Base-by-base conservation (phyloP, 2,888 invertebrate species). In the Cephus runcator region DNA sequence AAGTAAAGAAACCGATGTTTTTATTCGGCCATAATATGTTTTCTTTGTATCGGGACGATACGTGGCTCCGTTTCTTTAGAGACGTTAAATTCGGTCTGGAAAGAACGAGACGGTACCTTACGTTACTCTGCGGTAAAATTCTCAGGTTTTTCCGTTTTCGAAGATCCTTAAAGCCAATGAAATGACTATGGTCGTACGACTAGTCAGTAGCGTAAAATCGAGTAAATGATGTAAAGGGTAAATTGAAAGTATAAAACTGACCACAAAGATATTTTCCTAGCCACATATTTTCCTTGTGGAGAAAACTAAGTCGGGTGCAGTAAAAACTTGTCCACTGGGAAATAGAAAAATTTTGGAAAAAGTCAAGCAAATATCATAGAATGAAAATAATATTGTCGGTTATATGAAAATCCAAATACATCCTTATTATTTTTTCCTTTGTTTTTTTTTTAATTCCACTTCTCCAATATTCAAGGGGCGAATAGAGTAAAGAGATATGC, bases 1-100 rank as follows among this genome's bases (percentile, higher is more conserved):
- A 71, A 71, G 71, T 71, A 71, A 74, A 74, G 36, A 74, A 74
- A 36, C 34, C 74, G 36, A 36, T 74, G 74, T 74, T 74, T 75
- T 68, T 56, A 75, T 75, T 30, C 56, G 33, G 12, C 68, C 30
- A 33, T 40, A 56, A 75, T 40, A 75, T 75, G 36, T 33, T 75
- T 75, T 56, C 75, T 75, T 56, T 75, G 75, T 75, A 75, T 40
- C 31, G 33, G n/a, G 56, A 30, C 33, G 40, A 75, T 36, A 36
- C 30, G 75, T 31, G 15, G n/a, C n/a, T 33, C 34, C 74, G 12
- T 15, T 73, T n/a, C n/a, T 15, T 71, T 76, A 33, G 33, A 31
- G 36, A 36, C 35, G 35, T 69, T n/a, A 31, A 69, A 31, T 35
- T 35, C 34, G 11, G 36, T 35, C 33, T 33, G 56, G 4, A 73